phyloP scores from a whole-genome alignment of 2,113 vertebrate genomes.

The Nesoenas mayeri region DNA sequence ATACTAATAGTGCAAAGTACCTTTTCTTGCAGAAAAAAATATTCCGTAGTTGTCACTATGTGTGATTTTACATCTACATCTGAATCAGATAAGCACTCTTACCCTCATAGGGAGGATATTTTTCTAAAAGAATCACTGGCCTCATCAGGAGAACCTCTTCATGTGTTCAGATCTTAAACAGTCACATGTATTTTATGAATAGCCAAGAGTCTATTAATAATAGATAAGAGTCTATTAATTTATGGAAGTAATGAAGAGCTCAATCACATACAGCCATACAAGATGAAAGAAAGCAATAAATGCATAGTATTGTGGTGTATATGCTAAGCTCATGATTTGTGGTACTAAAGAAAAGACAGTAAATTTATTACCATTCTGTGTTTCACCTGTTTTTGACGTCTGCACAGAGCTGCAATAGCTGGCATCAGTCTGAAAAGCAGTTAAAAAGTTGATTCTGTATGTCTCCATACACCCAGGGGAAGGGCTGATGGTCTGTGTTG shows the following conservation, averaged over 20 bases:
- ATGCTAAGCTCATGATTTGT: neutral
- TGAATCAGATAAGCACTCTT: neutral
- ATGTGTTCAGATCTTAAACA: neutral
- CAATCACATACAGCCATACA: neutral
- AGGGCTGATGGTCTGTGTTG: neutral
- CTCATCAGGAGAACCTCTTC: neutral
- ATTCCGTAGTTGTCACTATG: neutral
- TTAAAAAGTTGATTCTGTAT: neutral
- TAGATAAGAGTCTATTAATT: neutral
- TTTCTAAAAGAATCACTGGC: neutral
- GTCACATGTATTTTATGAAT: neutral
- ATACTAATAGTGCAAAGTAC: neutral
- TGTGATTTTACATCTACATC: neutral
- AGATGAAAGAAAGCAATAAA: neutral
- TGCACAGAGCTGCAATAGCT: neutral
- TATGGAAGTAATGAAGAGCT: neutral
- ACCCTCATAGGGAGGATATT: neutral
- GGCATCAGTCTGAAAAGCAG: neutral
- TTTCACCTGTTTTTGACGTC: neutral
- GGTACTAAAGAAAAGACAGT: neutral
- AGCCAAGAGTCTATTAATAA: neutral
- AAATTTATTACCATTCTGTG: neutral
- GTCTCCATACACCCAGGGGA: neutral
- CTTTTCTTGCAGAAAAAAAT: neutral
- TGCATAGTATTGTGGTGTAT: neutral